These are phyloP conservation scores for Leuctra nigra DNA, from an alignment of 2,888 invertebrate species.

Conservation along the genomic window DNA sequence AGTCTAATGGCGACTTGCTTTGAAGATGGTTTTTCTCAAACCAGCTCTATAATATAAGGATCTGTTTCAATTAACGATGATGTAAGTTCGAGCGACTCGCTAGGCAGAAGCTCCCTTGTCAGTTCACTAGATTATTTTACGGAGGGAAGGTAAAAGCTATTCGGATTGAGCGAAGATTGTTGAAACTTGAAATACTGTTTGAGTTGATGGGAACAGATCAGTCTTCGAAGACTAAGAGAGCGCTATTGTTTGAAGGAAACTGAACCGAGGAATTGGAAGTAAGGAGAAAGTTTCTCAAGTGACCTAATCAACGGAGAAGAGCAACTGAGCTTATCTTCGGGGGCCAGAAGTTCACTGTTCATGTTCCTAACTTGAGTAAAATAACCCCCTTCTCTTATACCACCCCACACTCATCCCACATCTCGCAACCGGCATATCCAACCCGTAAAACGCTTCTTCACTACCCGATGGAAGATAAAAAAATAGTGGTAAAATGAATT, in stretches of 20 bases:
- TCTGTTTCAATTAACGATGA: too few relatives aligned
- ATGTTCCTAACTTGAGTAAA: not conserved
- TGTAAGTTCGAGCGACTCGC: too few relatives aligned
- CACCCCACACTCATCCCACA: not conserved
- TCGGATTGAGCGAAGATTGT: not conserved
- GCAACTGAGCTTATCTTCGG: constrained; percentile 10
- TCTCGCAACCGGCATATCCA: not conserved
- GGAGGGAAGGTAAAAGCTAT: not conserved
- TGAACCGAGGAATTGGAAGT: constrained; percentile 21
- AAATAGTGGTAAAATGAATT: not conserved
- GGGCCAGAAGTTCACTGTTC: constrained; percentile 3
- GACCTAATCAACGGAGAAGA: constrained; percentile 20
- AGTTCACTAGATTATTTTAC: not conserved
- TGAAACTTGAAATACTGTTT: not conserved
- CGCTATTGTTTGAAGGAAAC: constrained; percentile 20
- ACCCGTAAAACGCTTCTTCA: not conserved
- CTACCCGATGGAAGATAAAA: not conserved
- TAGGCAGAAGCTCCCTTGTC: too few relatives aligned
- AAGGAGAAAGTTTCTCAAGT: constrained; percentile 19
- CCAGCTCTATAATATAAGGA: too few relatives aligned
- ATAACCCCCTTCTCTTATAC: too few relatives aligned
- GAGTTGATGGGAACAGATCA: not conserved
- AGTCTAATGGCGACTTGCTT: too few relatives aligned
- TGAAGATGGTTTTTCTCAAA: too few relatives aligned
- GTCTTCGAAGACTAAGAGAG: not conserved